Evolutionary conservation across 2,113 vertebrate genomes (phyloP).

Genomic region (Piprites chloris): DNA sequence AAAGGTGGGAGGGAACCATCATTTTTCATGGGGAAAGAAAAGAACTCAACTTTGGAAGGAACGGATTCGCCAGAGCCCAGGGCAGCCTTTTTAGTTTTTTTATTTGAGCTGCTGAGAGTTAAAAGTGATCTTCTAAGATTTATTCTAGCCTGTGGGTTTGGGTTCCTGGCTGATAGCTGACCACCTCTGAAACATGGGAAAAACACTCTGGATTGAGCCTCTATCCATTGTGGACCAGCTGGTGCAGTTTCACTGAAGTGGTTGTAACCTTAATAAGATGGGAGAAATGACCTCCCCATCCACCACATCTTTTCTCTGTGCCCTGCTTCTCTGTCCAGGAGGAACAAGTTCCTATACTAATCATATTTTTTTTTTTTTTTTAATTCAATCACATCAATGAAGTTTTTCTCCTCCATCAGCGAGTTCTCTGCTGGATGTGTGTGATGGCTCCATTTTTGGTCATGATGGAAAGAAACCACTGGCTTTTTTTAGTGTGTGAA

Average conservation of each 20-base stretch:
- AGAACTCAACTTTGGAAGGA: neutral
- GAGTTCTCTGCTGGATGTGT: neutral
- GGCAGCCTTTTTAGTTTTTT: neutral
- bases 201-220: neutral
- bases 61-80: neutral
- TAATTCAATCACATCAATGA: neutral
- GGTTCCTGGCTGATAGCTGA: neutral
- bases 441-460: neutral
- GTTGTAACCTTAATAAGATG: neutral
- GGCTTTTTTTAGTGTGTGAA: no score
- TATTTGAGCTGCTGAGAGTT: neutral
- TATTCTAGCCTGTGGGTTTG: neutral
- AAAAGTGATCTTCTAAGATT: neutral
- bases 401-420: neutral
- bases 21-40: neutral
- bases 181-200: neutral
- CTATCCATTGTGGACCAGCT: neutral
- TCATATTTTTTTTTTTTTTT: neutral
- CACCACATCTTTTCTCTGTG: neutral
- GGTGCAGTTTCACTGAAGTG: accelerated
- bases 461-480: neutral
- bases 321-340: neutral
- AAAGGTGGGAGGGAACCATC: neutral
- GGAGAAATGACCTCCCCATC: neutral
- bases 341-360: neutral